A percentile compares a stretch with the other conserved stretches of the same genome.
Evolutionary conservation across 2,113 vertebrate species (phyloP).

Genomic region (Pandion haliaetus): DNA sequence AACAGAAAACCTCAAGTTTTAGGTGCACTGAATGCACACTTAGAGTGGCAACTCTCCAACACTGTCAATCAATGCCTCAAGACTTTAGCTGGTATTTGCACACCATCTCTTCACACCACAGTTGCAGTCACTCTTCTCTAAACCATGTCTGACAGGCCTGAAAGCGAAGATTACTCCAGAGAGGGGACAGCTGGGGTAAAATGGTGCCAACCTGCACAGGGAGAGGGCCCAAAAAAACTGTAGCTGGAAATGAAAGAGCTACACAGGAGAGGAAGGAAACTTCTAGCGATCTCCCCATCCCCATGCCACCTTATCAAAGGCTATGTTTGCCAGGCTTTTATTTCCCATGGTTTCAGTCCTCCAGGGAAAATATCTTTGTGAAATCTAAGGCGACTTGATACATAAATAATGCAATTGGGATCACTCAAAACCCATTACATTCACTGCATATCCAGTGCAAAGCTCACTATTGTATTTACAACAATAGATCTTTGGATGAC

Average conservation of each 20-base stretch:
- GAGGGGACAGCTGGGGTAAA: not conserved
- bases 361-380: constrained; percentile 49
- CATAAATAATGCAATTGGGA: constrained; percentile 54
- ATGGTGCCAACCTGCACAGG: not conserved
- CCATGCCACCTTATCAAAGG: not conserved
- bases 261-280: not conserved
- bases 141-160: not conserved
- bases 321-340: not conserved
- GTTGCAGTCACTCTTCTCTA: not conserved
- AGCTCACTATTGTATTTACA: constrained; percentile 24
- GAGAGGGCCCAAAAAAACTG: not conserved
- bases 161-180: not conserved
- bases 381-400: constrained; percentile 67
- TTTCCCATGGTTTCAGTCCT: constrained; percentile 40
- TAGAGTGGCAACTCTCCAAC: not conserved
- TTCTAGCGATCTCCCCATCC: not conserved
- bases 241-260: not conserved
- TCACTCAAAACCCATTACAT: not conserved
- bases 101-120: not conserved
- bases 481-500: constrained; percentile 22
- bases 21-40: not conserved
- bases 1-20: not conserved
- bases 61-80: accelerated
- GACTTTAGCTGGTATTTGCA: not conserved
- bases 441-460: not conserved